phyloP scores from a whole-genome alignment of 2,797 vertebrate genomes.

The Fundulus diaphanus region DNA sequence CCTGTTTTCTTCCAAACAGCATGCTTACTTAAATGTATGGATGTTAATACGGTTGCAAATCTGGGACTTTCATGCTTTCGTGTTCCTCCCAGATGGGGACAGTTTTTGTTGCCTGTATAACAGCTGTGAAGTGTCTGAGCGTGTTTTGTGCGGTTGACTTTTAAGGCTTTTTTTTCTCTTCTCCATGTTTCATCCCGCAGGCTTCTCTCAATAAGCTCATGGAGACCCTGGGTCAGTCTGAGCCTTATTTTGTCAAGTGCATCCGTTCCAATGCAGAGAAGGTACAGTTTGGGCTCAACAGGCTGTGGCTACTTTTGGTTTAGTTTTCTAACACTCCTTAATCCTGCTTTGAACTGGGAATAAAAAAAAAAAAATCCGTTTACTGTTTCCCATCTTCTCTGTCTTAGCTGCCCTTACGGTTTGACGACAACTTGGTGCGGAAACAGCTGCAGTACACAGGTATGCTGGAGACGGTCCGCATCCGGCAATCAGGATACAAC shows the following conservation, averaged over 20 bases:
- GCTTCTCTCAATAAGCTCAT: conserved; percentile 96
- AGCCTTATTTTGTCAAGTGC: conserved; percentile 99
- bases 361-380: conserved; percentile 1
- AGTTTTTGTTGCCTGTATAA: conserved; percentile 10
- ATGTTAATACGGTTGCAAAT: conserved; percentile 21
- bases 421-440: conserved; percentile 92
- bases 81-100: conserved; percentile 21
- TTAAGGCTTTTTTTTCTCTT: conserved; percentile 33
- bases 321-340: conserved; percentile 49
- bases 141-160: background rate
- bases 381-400: background rate
- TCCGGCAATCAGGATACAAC: conserved; percentile 97
- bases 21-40: conserved; percentile 14
- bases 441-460: conserved; percentile 97
- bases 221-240: conserved; percentile 97
- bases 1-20: background rate
- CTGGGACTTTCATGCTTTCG: conserved; percentile 17
- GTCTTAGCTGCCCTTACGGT: conserved; percentile 90
- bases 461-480: conserved; percentile 98
- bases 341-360: conserved; percentile 49
- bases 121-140: background rate
- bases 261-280: conserved; percentile 99
- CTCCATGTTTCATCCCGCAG: conserved; percentile 66
- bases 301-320: conserved; percentile 28
- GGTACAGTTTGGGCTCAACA: conserved; percentile 75